A percentile compares a stretch with the other conserved stretches of the same genome.
Conservation (phyloP, 23 tunicate species). For the Halocynthia aurantium region DNA sequence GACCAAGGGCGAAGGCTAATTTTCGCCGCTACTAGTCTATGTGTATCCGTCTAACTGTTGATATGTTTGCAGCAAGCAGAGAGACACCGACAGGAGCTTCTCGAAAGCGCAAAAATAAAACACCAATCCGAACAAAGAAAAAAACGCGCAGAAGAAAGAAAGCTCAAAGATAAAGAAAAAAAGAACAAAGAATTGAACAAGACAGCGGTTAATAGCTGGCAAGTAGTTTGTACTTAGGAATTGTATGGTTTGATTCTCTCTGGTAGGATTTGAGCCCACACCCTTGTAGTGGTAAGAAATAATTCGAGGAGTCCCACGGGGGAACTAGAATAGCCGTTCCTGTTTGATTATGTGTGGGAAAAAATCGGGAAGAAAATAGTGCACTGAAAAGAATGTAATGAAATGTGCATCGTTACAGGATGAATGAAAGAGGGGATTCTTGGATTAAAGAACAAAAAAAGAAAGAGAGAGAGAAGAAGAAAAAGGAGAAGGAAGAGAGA, state of each 20-base stretch:
- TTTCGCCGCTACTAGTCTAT: too few species aligned
- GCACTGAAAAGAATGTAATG: too few species aligned
- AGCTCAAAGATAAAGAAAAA: conserved; percentile 27
- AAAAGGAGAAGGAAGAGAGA: conserved; percentile 23
- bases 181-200: conserved; percentile 34
- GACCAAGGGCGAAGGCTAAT: too few species aligned
- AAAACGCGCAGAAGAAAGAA: conserved; percentile 50
- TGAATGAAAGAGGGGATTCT: conserved; percentile 38
- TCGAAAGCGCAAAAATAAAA: conserved; percentile 37
- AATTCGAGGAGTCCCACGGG: too few species aligned
- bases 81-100: conserved; percentile 20
- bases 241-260: too few species aligned
- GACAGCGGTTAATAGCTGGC: conserved; percentile 31
- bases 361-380: too few species aligned
- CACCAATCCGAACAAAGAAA: conserved; percentile 50
- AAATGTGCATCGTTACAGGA: conserved; percentile 13
- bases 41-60: too few species aligned
- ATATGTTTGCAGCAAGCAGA: conserved; percentile 41
- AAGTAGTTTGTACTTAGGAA: background rate
- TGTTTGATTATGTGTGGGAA: too few species aligned
- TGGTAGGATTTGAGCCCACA: too few species aligned
- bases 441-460: conserved; percentile 44
- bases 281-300: too few species aligned
- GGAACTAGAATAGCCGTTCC: too few species aligned
- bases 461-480: conserved; percentile 38